A percentile compares a stretch with the other conserved stretches of the same genome.
Evolutionary conservation across 2,797 vertebrate genomes (phyloP).

Genomic region (Brachymystax lenok): DNA sequence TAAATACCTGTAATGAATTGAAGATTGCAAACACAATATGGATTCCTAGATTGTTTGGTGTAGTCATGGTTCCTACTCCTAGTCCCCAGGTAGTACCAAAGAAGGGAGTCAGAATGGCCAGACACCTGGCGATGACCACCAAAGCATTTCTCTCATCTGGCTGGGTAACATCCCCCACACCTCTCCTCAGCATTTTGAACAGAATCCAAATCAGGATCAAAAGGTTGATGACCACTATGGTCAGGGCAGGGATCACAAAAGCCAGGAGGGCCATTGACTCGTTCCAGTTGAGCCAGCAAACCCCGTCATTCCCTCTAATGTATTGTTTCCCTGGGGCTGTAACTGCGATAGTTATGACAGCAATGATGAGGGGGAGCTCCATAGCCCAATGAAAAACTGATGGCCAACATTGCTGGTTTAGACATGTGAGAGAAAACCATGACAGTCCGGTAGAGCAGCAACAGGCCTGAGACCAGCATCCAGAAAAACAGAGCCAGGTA

Average conservation of each 20-base stretch:
- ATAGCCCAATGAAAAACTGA: conserved; percentile 85
- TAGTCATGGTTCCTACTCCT: conserved; percentile 78
- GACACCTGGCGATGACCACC: conserved; percentile 82
- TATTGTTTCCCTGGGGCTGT: conserved; percentile 79
- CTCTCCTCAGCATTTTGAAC: conserved; percentile 83
- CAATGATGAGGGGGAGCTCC: conserved; percentile 84
- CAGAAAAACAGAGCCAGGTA: conserved; percentile 93
- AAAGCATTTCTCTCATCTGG: conserved; percentile 79
- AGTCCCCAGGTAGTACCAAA: conserved; percentile 91
- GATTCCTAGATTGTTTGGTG: conserved; percentile 44
- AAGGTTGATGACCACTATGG: conserved; percentile 82
- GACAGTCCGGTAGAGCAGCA: conserved; percentile 86
- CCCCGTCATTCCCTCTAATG: conserved; percentile 28
- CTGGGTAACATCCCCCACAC: conserved; percentile 73
- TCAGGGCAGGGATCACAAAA: conserved; percentile 82
- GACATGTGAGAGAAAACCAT: conserved; percentile 86
- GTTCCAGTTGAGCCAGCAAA: conserved; percentile 88
- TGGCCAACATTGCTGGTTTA: conserved; percentile 78
- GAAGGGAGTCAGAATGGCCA: conserved; percentile 86
- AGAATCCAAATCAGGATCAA: conserved; percentile 81
- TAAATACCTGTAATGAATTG: conserved; percentile 75
- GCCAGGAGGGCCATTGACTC: conserved; percentile 84
- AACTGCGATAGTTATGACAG: conserved; percentile 80
- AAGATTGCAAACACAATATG: conserved; percentile 73
- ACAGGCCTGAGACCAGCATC: conserved; percentile 88